Conservation (phyloP, 2,113 vertebrate genomes). For the Choloepus hoffmanni region DNA sequence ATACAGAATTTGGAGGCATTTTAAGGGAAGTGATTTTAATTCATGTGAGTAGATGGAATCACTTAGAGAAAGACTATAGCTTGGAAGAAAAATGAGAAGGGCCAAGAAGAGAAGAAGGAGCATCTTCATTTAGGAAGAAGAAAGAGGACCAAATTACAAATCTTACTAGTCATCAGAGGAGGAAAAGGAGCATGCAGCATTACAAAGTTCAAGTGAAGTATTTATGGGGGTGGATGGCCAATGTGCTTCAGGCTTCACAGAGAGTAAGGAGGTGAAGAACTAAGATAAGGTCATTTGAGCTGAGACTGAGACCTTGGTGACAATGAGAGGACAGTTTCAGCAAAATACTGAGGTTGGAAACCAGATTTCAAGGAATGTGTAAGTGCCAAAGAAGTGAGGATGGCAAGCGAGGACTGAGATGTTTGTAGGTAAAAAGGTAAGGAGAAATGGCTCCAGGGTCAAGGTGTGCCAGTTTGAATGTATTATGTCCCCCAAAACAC, state of each 20-base stretch:
- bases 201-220: neutral
- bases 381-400: neutral
- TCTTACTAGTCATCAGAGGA: neutral
- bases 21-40: constrained; percentile 25
- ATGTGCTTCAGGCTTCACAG: neutral
- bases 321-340: neutral
- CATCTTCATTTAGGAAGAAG: neutral
- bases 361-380: neutral
- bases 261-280: neutral
- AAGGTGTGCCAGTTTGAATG: neutral
- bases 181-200: neutral
- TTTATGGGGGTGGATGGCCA: neutral
- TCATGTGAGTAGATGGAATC: neutral
- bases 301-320: neutral
- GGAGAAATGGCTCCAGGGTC: neutral
- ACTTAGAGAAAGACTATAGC: neutral
- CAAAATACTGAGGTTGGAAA: neutral
- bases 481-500: too few species aligned
- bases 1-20: neutral
- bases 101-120: neutral
- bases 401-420: neutral
- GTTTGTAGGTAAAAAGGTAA: neutral
- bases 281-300: neutral
- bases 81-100: neutral
- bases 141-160: neutral